Percentiles rank a stretch among this genome's conserved stretches.
Conservation (phyloP, 2,113 vertebrate genomes). For the Miniopterus natalensis region DNA sequence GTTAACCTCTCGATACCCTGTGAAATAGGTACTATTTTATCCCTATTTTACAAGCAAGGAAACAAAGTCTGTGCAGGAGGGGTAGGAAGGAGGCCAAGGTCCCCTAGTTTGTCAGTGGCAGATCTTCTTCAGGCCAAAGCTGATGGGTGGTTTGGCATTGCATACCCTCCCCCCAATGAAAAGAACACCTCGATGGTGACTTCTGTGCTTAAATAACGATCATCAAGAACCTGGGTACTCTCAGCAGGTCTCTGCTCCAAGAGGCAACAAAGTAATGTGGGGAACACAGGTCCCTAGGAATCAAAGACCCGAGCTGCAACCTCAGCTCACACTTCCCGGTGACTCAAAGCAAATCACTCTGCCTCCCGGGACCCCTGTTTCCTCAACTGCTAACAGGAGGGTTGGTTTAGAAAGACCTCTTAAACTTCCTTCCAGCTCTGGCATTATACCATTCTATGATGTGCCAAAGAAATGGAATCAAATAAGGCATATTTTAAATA, state of each 20-base stretch:
- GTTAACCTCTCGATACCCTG: neutral
- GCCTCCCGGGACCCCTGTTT: neutral
- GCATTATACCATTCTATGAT: neutral
- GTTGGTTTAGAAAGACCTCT: neutral
- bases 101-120: neutral
- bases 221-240: neutral
- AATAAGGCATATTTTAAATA: neutral
- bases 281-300: neutral
- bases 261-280: fast-evolving
- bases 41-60: neutral
- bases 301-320: neutral
- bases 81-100: neutral
- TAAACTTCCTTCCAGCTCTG: neutral
- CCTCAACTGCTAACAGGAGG: neutral
- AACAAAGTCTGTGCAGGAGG: neutral
- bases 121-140: neutral
- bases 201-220: neutral
- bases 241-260: neutral
- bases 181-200: neutral
- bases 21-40: neutral
- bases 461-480: neutral
- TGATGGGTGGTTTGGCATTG: neutral
- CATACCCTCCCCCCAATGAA: neutral
- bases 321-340: neutral
- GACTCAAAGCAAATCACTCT: neutral